Conservation (phyloP, 1,140 invertebrate species). For the Brachionus rotundiformis region DNA sequence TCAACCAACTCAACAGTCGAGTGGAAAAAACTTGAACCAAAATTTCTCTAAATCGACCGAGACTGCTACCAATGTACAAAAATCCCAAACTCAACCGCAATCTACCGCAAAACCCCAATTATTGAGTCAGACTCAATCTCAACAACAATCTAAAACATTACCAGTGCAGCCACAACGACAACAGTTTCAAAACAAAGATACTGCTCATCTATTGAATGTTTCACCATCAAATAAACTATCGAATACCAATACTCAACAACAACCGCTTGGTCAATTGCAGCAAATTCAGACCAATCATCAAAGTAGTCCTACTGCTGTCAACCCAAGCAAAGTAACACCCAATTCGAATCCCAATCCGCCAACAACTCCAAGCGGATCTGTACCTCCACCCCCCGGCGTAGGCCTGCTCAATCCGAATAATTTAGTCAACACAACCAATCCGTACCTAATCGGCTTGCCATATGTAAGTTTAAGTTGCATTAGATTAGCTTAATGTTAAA, state of each 20-base stretch:
- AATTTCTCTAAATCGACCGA: not conserved
- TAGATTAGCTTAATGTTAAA: no score
- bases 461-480: not conserved
- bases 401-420: constrained; percentile 37
- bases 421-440: constrained; percentile 45
- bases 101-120: not conserved
- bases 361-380: not conserved
- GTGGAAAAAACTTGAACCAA: not conserved
- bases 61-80: not conserved
- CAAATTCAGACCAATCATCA: constrained; percentile 17
- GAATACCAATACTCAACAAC: not conserved
- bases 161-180: constrained; percentile 4
- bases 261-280: constrained; percentile 6
- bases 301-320: not conserved
- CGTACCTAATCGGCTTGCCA: constrained; percentile 33
- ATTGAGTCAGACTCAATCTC: not conserved
- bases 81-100: not conserved
- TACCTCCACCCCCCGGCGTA: constrained; percentile 35
- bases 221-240: constrained; percentile 11
- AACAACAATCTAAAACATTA: not conserved
- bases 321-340: not conserved
- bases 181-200: constrained; percentile 31
- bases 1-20: not conserved
- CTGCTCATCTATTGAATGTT: not conserved
- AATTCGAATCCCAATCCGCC: not conserved